These are phyloP conservation scores for Ophioderma brevispina DNA, from an alignment of 35 echinoderm and acorn worm species.

Conservation along the genomic window DNA sequence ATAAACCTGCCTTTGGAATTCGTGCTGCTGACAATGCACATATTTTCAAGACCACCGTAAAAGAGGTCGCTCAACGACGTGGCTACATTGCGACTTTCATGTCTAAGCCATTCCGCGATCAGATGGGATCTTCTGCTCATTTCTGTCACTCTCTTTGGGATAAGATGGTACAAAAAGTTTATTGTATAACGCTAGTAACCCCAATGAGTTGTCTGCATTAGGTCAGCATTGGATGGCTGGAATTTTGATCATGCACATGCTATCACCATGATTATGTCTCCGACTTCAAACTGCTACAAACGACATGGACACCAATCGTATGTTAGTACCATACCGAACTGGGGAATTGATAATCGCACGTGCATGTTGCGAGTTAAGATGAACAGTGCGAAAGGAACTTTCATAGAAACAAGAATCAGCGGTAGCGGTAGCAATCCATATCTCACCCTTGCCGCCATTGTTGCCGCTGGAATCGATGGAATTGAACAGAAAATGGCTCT, in stretches of 20 bases:
- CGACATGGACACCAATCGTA: constrained; percentile 12
- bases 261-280: constrained; percentile 48
- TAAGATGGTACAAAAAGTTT: constrained; percentile 16
- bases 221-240: constrained; percentile 78
- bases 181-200: constrained; percentile 19
- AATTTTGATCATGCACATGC: constrained; percentile 62
- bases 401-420: constrained; percentile 79
- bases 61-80: constrained; percentile 67
- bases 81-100: constrained; percentile 76
- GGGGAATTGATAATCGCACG: constrained; percentile 81
- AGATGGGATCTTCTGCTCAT: constrained; percentile 58
- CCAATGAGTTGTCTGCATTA: constrained; percentile 46
- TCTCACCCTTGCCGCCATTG: constrained; percentile 65
- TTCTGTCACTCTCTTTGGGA: constrained; percentile 83
- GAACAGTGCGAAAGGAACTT: constrained; percentile 50
- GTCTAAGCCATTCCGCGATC: constrained; percentile 55
- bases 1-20: constrained; percentile 72
- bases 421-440: constrained; percentile 81
- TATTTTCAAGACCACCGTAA: constrained; percentile 68
- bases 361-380: constrained; percentile 64
- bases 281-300: constrained; percentile 66
- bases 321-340: constrained; percentile 44
- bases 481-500: constrained; percentile 43
- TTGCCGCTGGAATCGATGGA: constrained; percentile 87
- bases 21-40: constrained; percentile 60